Base-by-base conservation (phyloP, 1,140 invertebrate genomes). In the Heliconius himera region DNA sequence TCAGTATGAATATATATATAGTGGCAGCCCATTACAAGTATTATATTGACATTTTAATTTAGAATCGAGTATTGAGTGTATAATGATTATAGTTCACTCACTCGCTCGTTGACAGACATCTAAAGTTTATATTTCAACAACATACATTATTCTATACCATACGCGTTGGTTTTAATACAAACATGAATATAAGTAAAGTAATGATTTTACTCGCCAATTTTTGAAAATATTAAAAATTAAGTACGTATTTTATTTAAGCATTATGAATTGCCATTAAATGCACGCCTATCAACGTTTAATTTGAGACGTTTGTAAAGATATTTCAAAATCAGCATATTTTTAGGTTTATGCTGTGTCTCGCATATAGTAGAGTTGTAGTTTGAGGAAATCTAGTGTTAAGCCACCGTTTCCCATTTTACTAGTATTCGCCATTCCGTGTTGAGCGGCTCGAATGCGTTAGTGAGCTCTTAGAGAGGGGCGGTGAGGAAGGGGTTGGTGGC, bases 401-500 rank as follows among this genome's bases (percentile, higher is more conserved):
- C 26, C 38, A 8, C 38, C 9, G 8, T 41, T 41, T 11, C 9
- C 38, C 9, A 38, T 38, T 38, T 38, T 38, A 38, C 38, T 38
- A 41, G 9, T 41, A 11, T 41, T 41, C 9, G 11, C 38, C 38
- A 41, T 9, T 41, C 0, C 9, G 9, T 41, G 9, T 41, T 41
- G 38, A 41, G 3, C 0, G 41, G 11, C 41, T 41, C 41, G 41
- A 41, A 13, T 41, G 41, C 41, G 41, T 4, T n/a, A n/a, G n/a
- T n/a, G n/a, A n/a, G n/a, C n/a, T 46, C 41, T 13, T 46, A 46
- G 3, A 46, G 41, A 3, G 72, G 80, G 16, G 82, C 73, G 9
- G 91, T 75, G 1, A 93, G 83, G 88, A 93, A 93, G 71, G 90
- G 90, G 84, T 93, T 93, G 78, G 90, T 93, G 74, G 81, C 74